Conservation (phyloP, 2,888 invertebrate species). For the Choristoneura rosaceana region DNA sequence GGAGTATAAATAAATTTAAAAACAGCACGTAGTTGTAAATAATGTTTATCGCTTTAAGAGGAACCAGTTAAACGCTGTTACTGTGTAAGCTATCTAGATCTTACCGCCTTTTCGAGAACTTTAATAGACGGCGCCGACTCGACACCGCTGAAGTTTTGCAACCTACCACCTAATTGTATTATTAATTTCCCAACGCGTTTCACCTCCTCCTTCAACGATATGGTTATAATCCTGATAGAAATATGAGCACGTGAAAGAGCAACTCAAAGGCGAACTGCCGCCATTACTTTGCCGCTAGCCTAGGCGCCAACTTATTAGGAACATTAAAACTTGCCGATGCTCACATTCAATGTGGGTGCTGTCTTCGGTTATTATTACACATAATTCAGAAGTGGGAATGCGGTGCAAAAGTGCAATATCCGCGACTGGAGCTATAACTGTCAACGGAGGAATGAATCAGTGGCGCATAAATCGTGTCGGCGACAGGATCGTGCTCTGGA, state of each 20-base stretch:
- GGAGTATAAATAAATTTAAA: conserved; percentile 75
- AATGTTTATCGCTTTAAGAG: conserved; percentile 72
- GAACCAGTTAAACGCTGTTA: conserved; percentile 60
- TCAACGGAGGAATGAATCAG: conserved; percentile 81
- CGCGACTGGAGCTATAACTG: conserved; percentile 75
- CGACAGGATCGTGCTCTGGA: conserved; percentile 67
- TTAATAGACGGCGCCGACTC: conserved; percentile 28
- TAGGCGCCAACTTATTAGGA: conserved; percentile 41
- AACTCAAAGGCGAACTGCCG: conserved; percentile 8
- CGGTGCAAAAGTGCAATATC: conserved; percentile 81
- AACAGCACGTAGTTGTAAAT: conserved; percentile 74
- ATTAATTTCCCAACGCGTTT: background rate
- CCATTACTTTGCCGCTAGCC: conserved; percentile 45
- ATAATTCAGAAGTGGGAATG: conserved; percentile 75
- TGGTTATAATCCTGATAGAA: background rate
- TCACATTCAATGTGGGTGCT: conserved; percentile 47
- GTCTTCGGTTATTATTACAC: conserved; percentile 70
- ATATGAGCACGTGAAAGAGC: background rate
- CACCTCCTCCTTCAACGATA: background rate
- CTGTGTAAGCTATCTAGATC: conserved; percentile 57
- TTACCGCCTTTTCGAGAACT: conserved; percentile 44
- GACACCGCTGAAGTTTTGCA: conserved; percentile 3
- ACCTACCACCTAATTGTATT: background rate
- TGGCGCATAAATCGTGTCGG: conserved; percentile 73
- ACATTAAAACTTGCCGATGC: conserved; percentile 48